Percentiles rank a stretch among this genome's conserved stretches.
Evolutionary conservation across 2,113 vertebrate genomes (phyloP).

Genomic region (Syrmaticus mikado): DNA sequence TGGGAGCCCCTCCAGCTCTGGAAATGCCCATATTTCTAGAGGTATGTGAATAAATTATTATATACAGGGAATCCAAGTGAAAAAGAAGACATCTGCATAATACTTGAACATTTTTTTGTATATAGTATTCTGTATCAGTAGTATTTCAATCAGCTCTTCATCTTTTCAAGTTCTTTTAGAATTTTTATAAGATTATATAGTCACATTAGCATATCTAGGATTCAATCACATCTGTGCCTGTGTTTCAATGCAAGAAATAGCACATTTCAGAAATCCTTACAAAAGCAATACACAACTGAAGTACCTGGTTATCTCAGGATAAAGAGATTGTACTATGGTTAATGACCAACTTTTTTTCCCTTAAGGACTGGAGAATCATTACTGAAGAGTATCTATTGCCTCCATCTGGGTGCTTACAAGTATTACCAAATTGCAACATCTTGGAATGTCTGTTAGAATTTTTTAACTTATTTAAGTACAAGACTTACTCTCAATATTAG

Average conservation of each 20-base stretch:
- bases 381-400: conserved; percentile 1
- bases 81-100: neutral
- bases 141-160: neutral
- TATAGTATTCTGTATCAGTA: neutral
- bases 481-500: neutral
- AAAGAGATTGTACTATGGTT: neutral
- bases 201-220: neutral
- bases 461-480: neutral
- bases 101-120: neutral
- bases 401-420: neutral
- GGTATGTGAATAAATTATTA: neutral
- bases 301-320: neutral
- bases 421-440: neutral
- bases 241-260: neutral
- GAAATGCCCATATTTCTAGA: neutral
- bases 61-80: neutral
- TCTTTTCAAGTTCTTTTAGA: neutral
- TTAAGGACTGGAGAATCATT: neutral
- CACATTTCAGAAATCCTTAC: neutral
- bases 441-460: neutral
- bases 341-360: neutral
- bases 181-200: neutral
- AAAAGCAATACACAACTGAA: neutral
- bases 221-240: neutral
- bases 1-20: neutral